Conservation (phyloP, 2,113 vertebrate genomes). For the Vireo altiloquus region DNA sequence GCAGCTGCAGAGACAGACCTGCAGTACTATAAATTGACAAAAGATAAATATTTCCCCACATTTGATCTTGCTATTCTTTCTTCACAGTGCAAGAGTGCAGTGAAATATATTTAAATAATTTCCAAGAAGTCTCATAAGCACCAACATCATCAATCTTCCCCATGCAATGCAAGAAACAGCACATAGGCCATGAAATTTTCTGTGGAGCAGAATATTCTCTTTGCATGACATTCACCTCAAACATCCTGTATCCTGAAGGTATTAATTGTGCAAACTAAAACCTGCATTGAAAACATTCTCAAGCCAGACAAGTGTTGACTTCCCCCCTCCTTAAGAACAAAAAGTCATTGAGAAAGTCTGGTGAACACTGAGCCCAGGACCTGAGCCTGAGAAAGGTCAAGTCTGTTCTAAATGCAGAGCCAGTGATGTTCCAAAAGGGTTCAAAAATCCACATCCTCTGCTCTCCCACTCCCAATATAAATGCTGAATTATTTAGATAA, state of each 20-base stretch:
- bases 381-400: conserved; percentile 75
- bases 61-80: not conserved
- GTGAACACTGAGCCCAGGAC: conserved; percentile 40
- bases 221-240: not conserved
- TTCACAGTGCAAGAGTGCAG: not conserved
- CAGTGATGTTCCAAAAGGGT: not conserved
- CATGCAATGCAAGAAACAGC: not conserved
- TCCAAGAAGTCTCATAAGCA: not conserved
- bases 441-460: conserved; percentile 35
- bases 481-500: conserved; percentile 48
- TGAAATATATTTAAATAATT: not conserved
- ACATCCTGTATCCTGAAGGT: not conserved
- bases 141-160: not conserved
- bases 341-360: conserved; percentile 46
- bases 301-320: not conserved
- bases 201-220: not conserved
- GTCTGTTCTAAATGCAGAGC: conserved; percentile 67
- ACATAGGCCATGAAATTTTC: not conserved
- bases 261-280: not conserved
- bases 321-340: not conserved
- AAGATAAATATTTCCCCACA: not conserved
- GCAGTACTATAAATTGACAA: not conserved
- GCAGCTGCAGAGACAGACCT: not conserved
- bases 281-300: not conserved
- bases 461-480: conserved; percentile 31